Percentiles rank a stretch among this genome's conserved stretches.
These are phyloP conservation scores for Melanocharis versteri DNA, from an alignment of 2,113 vertebrate species.

Conservation along the genomic window DNA sequence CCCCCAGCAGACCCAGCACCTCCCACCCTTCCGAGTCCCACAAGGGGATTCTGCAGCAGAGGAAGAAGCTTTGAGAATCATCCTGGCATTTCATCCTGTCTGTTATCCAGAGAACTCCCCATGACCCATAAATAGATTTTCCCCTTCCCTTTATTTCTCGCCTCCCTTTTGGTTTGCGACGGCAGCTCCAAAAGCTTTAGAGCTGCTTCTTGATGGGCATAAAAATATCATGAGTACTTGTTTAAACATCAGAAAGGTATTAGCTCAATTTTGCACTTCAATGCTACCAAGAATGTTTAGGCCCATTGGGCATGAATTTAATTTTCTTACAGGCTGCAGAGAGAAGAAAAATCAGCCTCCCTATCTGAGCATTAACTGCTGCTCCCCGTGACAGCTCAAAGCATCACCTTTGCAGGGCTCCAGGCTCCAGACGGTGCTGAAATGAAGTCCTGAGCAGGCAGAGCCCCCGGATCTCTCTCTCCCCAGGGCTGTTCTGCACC, in stretches of 20 bases:
- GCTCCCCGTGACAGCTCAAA: background rate
- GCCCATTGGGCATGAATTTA: conserved; percentile 64
- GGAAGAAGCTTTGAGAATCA: background rate
- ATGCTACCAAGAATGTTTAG: conserved; percentile 30
- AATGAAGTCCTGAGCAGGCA: background rate
- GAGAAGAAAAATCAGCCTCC: background rate
- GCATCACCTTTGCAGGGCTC: background rate
- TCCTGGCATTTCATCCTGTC: background rate
- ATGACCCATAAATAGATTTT: background rate
- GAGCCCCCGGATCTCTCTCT: background rate
- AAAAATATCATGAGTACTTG: conserved; percentile 22
- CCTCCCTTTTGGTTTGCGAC: background rate
- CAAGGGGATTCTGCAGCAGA: background rate
- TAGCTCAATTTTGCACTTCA: conserved; percentile 63
- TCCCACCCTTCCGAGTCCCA: background rate
- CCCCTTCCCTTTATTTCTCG: background rate
- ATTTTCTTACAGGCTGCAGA: conserved; percentile 54
- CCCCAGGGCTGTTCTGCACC: background rate
- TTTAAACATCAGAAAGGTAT: conserved; percentile 61
- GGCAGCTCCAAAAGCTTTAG: background rate
- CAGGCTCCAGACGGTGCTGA: background rate
- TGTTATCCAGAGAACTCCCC: background rate
- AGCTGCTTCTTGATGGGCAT: background rate
- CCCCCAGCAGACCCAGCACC: background rate
- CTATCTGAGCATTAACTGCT: background rate